phyloP scores from a whole-genome alignment of 2,888 invertebrate genomes.

The Prenolepis imparis region DNA sequence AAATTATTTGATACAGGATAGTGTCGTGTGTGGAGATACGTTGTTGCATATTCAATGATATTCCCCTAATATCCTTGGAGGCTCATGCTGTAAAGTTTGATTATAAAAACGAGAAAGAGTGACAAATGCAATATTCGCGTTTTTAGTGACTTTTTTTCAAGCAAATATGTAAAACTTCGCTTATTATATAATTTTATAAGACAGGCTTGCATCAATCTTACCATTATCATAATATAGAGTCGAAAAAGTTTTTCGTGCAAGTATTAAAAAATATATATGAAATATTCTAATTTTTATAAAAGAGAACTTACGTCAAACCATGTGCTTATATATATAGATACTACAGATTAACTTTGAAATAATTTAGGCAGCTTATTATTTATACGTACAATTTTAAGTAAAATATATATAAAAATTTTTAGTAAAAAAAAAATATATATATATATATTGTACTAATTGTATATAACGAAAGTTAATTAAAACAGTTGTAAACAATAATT shows the following conservation, averaged over 20 bases:
- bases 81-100: conserved; percentile 27
- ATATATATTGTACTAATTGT: not conserved
- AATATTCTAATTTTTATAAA: not conserved
- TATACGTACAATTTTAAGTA: no score
- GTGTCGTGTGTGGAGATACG: not conserved
- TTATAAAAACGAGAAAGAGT: conserved; percentile 44
- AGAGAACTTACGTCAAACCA: not conserved
- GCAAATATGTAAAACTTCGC: conserved; percentile 20
- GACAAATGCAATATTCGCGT: conserved; percentile 28
- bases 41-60: conserved; percentile 44
- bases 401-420: not conserved
- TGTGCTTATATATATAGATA: no score
- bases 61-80: conserved; percentile 15
- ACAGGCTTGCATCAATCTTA: not conserved
- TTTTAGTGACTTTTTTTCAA: conserved; percentile 19
- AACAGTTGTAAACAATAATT: not conserved
- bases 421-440: not conserved
- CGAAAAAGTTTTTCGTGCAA: not conserved
- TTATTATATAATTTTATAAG: conserved; percentile 41
- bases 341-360: no score
- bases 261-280: not conserved
- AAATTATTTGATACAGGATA: conserved; percentile 15
- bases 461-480: conserved; percentile 9
- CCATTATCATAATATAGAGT: not conserved
- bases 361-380: no score